A percentile compares a stretch with the other conserved stretches of the same genome.
phyloP scores from a whole-genome alignment of 2,113 vertebrate genomes.

The Macroglossus sobrinus region DNA sequence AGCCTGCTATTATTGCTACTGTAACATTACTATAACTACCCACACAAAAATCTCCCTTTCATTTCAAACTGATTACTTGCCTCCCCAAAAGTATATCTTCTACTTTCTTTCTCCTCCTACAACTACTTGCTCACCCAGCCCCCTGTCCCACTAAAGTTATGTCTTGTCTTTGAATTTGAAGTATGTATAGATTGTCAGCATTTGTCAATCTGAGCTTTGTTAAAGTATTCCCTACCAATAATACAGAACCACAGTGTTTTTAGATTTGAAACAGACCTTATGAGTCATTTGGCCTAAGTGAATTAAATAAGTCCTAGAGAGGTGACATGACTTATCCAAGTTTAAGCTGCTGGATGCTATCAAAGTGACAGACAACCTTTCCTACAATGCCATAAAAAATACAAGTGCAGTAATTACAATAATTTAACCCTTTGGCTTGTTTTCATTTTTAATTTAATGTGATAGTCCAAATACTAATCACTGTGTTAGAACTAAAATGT shows the following conservation, averaged over 20 bases:
- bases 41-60: background rate
- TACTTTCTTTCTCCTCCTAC: background rate
- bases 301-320: constrained; percentile 2
- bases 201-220: background rate
- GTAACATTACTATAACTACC: background rate
- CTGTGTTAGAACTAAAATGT: background rate
- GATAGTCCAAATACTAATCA: constrained; percentile 7
- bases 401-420: constrained; percentile 3
- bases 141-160: background rate
- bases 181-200: background rate
- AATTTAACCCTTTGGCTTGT: constrained; percentile 34
- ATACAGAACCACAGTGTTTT: background rate
- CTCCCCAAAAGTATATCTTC: background rate
- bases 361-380: background rate
- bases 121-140: background rate
- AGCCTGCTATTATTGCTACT: background rate
- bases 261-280: constrained; percentile 16
- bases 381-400: background rate
- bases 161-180: background rate
- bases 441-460: constrained; percentile 27
- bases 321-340: background rate
- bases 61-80: background rate
- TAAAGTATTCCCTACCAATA: background rate
- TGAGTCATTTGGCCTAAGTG: constrained; percentile 32
- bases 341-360: background rate